phyloP scores from a whole-genome alignment of 1,140 invertebrate genomes.

The Anoplophora glabripennis region DNA sequence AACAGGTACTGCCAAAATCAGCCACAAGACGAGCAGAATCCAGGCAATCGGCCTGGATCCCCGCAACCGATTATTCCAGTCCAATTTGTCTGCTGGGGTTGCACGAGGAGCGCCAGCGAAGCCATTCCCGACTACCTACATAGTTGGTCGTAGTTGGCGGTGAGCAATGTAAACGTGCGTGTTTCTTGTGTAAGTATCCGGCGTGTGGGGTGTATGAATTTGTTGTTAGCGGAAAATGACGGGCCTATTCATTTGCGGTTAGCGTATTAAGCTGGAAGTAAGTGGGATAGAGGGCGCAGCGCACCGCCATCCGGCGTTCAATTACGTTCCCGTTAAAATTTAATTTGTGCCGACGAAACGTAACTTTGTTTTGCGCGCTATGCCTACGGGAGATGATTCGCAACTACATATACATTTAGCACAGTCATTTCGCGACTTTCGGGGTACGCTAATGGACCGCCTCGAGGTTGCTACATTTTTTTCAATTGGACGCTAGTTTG shows the following conservation, averaged over 20 bases:
- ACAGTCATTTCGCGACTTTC: background rate
- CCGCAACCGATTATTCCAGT: too few relatives aligned
- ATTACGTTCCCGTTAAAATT: conserved; percentile 49
- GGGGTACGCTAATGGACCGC: too few relatives aligned
- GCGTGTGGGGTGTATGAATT: conserved; percentile 27
- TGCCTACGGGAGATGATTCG: conserved; percentile 34
- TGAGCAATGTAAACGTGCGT: background rate
- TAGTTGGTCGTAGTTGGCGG: too few relatives aligned
- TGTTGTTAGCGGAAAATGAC: conserved; percentile 28
- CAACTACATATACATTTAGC: conserved; percentile 16
- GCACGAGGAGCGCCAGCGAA: too few relatives aligned
- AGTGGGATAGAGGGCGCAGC: conserved; percentile 41
- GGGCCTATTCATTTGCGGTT: conserved; percentile 44
- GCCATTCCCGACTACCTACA: too few relatives aligned
- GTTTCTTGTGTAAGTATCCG: conserved; percentile 2
- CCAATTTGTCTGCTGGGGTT: too few relatives aligned
- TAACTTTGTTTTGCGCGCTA: conserved; percentile 47
- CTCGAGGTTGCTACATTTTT: too few relatives aligned
- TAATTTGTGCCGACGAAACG: conserved; percentile 48
- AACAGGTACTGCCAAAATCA: too few relatives aligned
- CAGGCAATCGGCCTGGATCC: too few relatives aligned
- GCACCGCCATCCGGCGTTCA: conserved; percentile 43
- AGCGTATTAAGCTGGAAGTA: conserved; percentile 46
- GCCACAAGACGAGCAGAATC: too few relatives aligned
- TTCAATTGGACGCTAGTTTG: too few relatives aligned